phyloP scores from a whole-genome alignment of 1,140 invertebrate species.

The Cyphomyrmex costatus region DNA sequence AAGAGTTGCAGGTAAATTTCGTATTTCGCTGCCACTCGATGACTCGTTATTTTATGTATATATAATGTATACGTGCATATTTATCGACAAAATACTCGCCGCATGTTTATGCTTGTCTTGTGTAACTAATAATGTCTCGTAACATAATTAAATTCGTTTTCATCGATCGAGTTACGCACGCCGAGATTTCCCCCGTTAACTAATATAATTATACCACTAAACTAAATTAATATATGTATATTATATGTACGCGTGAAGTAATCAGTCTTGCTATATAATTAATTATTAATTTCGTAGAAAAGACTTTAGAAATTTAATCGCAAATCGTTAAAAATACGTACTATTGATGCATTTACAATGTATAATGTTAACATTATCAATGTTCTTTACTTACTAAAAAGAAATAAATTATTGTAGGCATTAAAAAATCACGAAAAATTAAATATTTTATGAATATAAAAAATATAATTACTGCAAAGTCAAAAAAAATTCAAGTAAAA shows the following conservation, averaged over 20 bases:
- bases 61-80: not conserved
- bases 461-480: no score
- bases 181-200: not conserved
- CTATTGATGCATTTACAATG: not conserved
- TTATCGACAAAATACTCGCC: conserved; percentile 1
- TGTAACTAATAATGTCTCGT: conserved; percentile 4
- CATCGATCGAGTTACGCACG: not conserved
- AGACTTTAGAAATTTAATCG: not conserved
- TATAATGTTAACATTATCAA: no score
- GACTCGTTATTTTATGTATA: not conserved
- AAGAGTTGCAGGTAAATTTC: conserved; percentile 27
- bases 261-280: conserved; percentile 1
- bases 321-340: not conserved
- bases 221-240: conserved; percentile 5
- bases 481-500: no score
- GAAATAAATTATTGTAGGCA: no score
- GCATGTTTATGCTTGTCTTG: not conserved
- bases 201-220: conserved; percentile 23
- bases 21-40: not conserved
- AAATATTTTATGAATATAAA: no score
- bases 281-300: conserved; percentile 8
- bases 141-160: conserved; percentile 40
- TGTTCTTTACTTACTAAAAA: no score
- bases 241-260: not conserved
- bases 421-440: no score